Conservation (phyloP, 2,797 vertebrate genomes). For the Brotula barbata region DNA sequence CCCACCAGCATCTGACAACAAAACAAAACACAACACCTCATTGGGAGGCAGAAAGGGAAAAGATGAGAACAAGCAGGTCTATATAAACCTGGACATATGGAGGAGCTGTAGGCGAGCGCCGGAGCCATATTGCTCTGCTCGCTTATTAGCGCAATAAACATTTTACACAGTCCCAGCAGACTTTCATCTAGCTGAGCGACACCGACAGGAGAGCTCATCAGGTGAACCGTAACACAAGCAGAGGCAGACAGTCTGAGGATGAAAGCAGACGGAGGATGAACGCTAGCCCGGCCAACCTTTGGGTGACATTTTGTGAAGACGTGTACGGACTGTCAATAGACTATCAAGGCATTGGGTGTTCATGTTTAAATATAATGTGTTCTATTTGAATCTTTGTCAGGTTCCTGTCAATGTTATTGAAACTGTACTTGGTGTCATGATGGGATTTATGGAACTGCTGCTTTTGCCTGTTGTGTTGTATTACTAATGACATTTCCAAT, state of each 20-base stretch:
- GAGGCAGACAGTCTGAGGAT: background rate
- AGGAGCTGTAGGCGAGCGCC: conserved; percentile 40
- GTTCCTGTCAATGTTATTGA: conserved; percentile 39
- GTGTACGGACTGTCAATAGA: conserved; percentile 16
- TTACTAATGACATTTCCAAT: conserved; percentile 22
- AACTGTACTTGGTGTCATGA: conserved; percentile 29
- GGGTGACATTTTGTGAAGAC: background rate
- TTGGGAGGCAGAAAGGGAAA: conserved; percentile 29
- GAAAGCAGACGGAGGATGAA: conserved; percentile 1
- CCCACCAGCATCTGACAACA: conserved; percentile 43
- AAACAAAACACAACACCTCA: conserved; percentile 16
- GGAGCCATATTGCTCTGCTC: conserved; percentile 2
- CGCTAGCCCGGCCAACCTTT: background rate
- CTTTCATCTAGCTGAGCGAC: conserved; percentile 41
- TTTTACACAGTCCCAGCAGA: conserved; percentile 53
- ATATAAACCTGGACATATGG: conserved; percentile 25
- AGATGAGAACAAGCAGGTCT: background rate
- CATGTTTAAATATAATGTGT: conserved; percentile 37
- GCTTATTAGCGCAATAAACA: conserved; percentile 36
- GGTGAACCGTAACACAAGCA: conserved; percentile 15
- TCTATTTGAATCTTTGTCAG: conserved; percentile 35
- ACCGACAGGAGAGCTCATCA: conserved; percentile 45
- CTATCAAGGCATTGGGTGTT: conserved; percentile 26
- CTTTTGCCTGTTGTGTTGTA: conserved; percentile 32
- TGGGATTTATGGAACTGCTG: conserved; percentile 19